Conservation (phyloP, 2,888 invertebrate genomes). For the Drosophila heteroneura region DNA sequence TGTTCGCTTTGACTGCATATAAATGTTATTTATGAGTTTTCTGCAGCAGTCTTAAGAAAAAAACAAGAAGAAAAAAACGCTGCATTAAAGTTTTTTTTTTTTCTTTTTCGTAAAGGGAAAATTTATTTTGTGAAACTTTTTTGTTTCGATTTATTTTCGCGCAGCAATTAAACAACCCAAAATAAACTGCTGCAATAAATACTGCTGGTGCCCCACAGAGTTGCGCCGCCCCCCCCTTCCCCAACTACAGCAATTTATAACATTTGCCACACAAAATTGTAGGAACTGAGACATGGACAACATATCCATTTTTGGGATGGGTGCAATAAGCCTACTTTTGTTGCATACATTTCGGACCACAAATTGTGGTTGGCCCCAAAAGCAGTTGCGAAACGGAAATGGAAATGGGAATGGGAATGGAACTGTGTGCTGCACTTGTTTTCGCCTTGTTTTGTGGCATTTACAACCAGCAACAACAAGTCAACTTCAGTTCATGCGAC, state of each 20-base stretch:
- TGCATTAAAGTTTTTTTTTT: not conserved
- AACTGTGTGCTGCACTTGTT: constrained; percentile 21
- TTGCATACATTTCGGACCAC: constrained; percentile 33
- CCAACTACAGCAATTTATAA: constrained; percentile 4
- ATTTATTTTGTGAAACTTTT: not conserved
- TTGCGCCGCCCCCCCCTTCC: not conserved
- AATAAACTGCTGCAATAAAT: constrained; percentile 14
- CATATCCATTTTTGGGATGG: not conserved
- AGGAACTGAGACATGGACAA: not conserved
- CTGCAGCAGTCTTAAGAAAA: constrained; percentile 47
- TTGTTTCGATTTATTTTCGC: not conserved
- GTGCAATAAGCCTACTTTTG: constrained; percentile 14
- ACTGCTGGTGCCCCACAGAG: not conserved
- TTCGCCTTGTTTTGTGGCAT: constrained; percentile 13
- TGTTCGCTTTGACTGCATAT: constrained; percentile 46
- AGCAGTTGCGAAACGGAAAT: constrained; percentile 38
- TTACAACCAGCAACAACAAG: not conserved
- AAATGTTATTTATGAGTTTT: constrained; percentile 80
- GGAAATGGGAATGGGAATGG: constrained; percentile 31
- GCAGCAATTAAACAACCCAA: constrained; percentile 2
- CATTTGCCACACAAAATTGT: not conserved
- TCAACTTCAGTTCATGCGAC: not conserved
- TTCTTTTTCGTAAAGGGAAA: constrained; percentile 45
- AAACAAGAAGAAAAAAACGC: constrained; percentile 12
- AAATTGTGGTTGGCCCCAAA: not conserved